These are phyloP conservation scores for Chaetodon trifascialis DNA, from an alignment of 2,113 vertebrate genomes.

Conservation along the genomic window DNA sequence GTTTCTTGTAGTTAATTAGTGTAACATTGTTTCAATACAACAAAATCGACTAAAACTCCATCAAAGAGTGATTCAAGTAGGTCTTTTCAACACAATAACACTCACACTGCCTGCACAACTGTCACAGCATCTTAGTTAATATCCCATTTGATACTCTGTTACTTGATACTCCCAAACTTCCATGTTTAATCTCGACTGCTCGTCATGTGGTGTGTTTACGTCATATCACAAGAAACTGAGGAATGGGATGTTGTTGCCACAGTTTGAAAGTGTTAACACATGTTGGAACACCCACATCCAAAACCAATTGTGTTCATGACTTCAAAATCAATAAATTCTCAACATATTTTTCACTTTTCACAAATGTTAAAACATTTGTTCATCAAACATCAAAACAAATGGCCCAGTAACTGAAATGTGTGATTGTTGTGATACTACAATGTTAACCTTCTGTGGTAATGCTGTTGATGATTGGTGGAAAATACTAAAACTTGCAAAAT, in stretches of 20 bases:
- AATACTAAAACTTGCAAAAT: constrained; percentile 5
- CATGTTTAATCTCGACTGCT: constrained; percentile 29
- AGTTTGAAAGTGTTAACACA: constrained; percentile 57
- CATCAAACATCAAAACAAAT: background rate
- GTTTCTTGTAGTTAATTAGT: background rate
- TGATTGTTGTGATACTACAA: background rate
- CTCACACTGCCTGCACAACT: constrained; percentile 10
- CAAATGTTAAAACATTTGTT: background rate
- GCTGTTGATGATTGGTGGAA: background rate
- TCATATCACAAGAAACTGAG: constrained; percentile 55
- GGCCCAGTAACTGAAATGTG: background rate
- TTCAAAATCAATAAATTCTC: constrained; percentile 28
- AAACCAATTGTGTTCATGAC: constrained; percentile 42
- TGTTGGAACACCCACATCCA: constrained; percentile 58
- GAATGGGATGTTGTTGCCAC: constrained; percentile 48
- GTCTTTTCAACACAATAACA: background rate
- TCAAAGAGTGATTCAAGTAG: background rate
- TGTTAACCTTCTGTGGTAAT: background rate
- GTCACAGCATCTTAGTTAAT: constrained; percentile 12
- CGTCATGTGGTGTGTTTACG: constrained; percentile 32
- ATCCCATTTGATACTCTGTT: constrained; percentile 29
- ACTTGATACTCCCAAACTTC: constrained; percentile 11
- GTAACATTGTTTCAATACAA: background rate
- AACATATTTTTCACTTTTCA: constrained; percentile 12
- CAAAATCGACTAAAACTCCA: background rate